phyloP scores from a whole-genome alignment of 2,113 vertebrate genomes.

The Callithrix jacchus region DNA sequence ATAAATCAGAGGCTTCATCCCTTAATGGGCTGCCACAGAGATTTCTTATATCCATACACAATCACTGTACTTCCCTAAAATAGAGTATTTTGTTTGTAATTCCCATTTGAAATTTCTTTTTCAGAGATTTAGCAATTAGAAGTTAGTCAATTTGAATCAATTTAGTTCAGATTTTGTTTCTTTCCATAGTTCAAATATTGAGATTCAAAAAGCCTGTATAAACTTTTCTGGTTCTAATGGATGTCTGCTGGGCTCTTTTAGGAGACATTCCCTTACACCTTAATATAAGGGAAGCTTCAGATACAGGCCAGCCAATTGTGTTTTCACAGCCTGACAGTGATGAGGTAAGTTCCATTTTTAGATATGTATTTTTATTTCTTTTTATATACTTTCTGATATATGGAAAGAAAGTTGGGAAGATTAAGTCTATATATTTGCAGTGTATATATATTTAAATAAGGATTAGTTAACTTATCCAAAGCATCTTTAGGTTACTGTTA shows the following conservation, averaged over 20 bases:
- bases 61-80: background rate
- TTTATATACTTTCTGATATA: background rate
- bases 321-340: conserved; percentile 92
- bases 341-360: conserved; percentile 85
- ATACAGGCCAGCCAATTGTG: conserved; percentile 93
- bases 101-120: conserved; percentile 74
- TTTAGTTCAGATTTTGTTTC: conserved; percentile 57
- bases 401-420: conserved; percentile 39
- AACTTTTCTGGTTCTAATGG: conserved; percentile 15
- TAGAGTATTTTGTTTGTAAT: conserved; percentile 16
- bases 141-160: conserved; percentile 38
- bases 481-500: background rate
- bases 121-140: conserved; percentile 62
- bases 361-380: background rate
- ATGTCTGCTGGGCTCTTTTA: conserved; percentile 75
- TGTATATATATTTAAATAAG: background rate
- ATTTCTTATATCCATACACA: background rate
- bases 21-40: conserved; percentile 4
- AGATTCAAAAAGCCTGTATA: conserved; percentile 21
- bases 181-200: conserved; percentile 33
- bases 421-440: background rate
- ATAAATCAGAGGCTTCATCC: conserved; percentile 35
- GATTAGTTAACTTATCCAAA: background rate
- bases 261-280: conserved; percentile 96
- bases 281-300: conserved; percentile 93